Conservation (phyloP, 2,113 vertebrate species). For the Eonycteris spelaea region DNA sequence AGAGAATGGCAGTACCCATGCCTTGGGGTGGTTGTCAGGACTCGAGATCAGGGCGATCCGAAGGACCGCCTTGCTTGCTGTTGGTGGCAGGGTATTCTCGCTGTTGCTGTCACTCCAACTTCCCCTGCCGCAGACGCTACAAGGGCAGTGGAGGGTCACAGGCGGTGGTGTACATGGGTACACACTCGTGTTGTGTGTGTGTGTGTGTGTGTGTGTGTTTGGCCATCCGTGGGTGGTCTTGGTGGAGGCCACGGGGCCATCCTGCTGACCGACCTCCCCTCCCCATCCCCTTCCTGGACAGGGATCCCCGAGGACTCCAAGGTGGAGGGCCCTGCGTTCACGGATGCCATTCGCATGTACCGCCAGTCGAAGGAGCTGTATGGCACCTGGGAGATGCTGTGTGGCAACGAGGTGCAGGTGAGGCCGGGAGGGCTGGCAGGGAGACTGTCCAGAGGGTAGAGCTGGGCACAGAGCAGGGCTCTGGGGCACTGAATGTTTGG, state of each 20-base stretch:
- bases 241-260: background rate
- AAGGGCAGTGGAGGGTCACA: background rate
- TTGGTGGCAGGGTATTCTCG: fast-evolving
- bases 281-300: conserved; percentile 49
- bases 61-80: fast-evolving
- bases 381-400: conserved; percentile 98
- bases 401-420: conserved; percentile 92
- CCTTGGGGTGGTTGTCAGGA: background rate
- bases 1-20: fast-evolving
- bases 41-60: fast-evolving
- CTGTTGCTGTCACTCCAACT: no score
- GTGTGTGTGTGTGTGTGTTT: no score
- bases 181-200: background rate
- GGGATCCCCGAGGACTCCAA: conserved; percentile 91
- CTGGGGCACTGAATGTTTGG: background rate
- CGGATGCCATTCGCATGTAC: conserved; percentile 89
- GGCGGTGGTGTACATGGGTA: background rate
- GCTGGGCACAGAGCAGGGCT: background rate
- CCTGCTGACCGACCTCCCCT: background rate
- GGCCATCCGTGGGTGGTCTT: background rate
- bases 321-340: conserved; percentile 93
- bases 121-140: fast-evolving
- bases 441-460: background rate
- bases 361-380: conserved; percentile 92
- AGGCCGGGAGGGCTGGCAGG: background rate